Conservation (phyloP, 2,113 vertebrate genomes). For the Lipotes vexillifer region DNA sequence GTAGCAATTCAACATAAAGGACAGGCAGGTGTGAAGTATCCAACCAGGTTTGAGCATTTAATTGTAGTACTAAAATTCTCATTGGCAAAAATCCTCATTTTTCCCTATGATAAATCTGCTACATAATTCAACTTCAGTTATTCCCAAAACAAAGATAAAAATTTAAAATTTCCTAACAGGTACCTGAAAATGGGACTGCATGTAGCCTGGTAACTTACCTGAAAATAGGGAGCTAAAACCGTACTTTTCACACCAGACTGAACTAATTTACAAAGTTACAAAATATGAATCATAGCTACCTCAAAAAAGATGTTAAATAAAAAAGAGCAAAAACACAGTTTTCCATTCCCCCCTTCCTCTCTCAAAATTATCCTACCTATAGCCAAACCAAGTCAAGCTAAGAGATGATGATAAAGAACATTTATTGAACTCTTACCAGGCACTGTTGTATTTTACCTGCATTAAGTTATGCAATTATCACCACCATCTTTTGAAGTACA, state of each 20-base stretch:
- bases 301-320: not conserved
- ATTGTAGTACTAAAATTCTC: not conserved
- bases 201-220: not conserved
- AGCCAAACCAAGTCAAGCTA: not conserved
- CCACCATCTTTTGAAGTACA: not conserved
- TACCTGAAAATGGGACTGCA: not conserved
- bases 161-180: not conserved
- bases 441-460: not conserved
- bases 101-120: not conserved
- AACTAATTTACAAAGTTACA: not conserved
- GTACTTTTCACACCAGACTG: not conserved
- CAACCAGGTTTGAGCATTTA: not conserved
- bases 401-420: not conserved
- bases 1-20: not conserved
- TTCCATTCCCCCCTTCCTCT: not conserved
- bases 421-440: not conserved
- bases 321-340: not conserved
- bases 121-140: not conserved
- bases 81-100: not conserved
- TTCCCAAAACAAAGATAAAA: not conserved
- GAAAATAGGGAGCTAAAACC: not conserved
- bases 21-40: not conserved
- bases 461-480: not conserved
- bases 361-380: not conserved
- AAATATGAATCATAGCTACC: not conserved